phyloP scores from a whole-genome alignment of 2,888 invertebrate species.

The Melanchra persicariae region DNA sequence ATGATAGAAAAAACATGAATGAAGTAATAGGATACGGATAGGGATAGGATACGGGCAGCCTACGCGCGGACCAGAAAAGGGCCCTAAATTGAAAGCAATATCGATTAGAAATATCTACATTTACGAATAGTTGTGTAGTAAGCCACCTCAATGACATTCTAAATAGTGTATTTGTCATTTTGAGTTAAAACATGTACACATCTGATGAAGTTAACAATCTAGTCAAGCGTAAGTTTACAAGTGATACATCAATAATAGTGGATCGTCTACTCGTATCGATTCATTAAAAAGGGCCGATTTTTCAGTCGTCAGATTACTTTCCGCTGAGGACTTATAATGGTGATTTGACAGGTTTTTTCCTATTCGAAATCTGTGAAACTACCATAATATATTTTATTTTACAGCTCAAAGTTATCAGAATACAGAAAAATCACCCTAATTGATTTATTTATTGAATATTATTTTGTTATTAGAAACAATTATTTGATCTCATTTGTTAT shows the following conservation, averaged over 20 bases:
- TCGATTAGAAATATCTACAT: constrained; percentile 11
- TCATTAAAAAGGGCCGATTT: not conserved
- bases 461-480: constrained; percentile 2
- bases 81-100: constrained; percentile 45
- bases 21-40: too few relatives aligned
- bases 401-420: too few relatives aligned
- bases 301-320: not conserved
- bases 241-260: not conserved
- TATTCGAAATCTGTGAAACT: too few relatives aligned
- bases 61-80: too few relatives aligned
- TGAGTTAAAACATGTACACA: constrained; percentile 18
- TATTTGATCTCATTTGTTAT: constrained; percentile 18
- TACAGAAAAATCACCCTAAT: not conserved
- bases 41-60: too few relatives aligned
- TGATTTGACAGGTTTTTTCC: too few relatives aligned
- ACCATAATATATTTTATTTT: too few relatives aligned
- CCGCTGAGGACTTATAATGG: not conserved
- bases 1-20: too few relatives aligned
- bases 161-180: constrained; percentile 6
- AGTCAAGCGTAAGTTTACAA: constrained; percentile 7
- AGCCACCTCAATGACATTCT: not conserved
- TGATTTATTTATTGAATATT: not conserved
- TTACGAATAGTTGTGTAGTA: not conserved
- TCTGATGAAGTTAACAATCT: constrained; percentile 26
- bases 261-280: not conserved